Evolutionary conservation across 2,888 invertebrate species (phyloP).

Genomic region (Nomada lathburiana): DNA sequence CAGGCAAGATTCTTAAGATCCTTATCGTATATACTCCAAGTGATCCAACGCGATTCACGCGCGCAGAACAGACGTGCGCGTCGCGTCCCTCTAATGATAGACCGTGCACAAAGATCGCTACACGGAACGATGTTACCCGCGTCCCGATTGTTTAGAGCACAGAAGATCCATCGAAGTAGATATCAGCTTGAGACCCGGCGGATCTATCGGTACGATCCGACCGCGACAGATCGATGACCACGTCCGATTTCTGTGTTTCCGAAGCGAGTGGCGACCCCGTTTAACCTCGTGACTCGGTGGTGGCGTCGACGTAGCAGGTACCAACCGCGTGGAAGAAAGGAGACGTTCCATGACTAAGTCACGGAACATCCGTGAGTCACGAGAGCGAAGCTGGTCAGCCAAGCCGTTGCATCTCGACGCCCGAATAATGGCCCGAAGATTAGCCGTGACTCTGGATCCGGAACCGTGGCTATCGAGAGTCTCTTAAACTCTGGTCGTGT

Average conservation of each 20-base stretch:
- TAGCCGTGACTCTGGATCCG: slow-evolving; percentile 49
- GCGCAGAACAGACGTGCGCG: neutral
- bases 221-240: slow-evolving; percentile 48
- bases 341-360: slow-evolving; percentile 67
- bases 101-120: neutral
- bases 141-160: neutral
- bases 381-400: slow-evolving; percentile 59
- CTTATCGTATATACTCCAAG: neutral
- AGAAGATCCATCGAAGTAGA: slow-evolving; percentile 32
- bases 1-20: neutral
- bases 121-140: neutral
- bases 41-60: slow-evolving; percentile 14
- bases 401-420: slow-evolving; percentile 30
- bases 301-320: slow-evolving; percentile 33
- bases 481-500: slow-evolving; percentile 49
- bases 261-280: slow-evolving; percentile 55
- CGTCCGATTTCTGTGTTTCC: slow-evolving; percentile 43
- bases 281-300: slow-evolving; percentile 50
- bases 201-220: slow-evolving; percentile 17
- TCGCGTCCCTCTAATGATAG: slow-evolving; percentile 6
- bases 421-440: slow-evolving; percentile 74
- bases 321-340: slow-evolving; percentile 6
- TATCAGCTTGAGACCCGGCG: slow-evolving; percentile 14
- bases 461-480: slow-evolving; percentile 42
- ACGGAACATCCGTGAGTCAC: slow-evolving; percentile 74